These are phyloP conservation scores for Esox masquinongy DNA, from an alignment of 2,797 vertebrate species.

Conservation along the genomic window DNA sequence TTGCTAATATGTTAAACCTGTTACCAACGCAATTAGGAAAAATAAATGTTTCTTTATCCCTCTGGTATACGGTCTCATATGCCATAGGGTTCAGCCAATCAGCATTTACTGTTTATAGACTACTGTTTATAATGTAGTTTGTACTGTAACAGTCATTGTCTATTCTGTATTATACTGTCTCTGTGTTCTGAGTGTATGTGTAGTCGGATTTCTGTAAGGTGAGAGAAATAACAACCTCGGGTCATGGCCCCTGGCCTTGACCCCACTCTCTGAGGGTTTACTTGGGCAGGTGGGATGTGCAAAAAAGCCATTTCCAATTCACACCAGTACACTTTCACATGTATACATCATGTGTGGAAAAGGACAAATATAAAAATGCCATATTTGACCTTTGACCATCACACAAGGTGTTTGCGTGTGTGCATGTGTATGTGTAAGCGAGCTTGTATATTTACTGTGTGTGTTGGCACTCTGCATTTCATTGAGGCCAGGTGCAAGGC, in stretches of 20 bases:
- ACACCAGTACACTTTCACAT: neutral
- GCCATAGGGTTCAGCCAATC: no score
- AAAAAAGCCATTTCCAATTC: no score
- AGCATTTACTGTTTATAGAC: neutral
- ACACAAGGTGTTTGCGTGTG: slow-evolving; percentile 13
- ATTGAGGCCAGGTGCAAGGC: slow-evolving; percentile 68
- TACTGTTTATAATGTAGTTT: neutral
- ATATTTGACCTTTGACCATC: no score
- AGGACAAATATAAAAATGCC: no score
- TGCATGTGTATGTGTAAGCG: slow-evolving; percentile 14
- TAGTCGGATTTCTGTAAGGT: neutral
- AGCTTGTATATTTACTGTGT: slow-evolving; percentile 9
- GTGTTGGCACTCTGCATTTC: slow-evolving; percentile 53
- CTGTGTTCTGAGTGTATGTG: neutral
- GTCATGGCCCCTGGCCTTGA: no score
- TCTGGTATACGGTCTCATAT: no score
- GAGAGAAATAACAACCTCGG: neutral
- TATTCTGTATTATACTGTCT: neutral
- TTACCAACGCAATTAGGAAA: no score
- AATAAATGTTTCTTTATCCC: no score
- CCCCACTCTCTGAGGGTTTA: no score
- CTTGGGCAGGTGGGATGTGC: no score
- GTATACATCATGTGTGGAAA: no score
- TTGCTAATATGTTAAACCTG: no score
- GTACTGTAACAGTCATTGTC: neutral